Evolutionary conservation across 2,888 invertebrate genomes (phyloP).

Genomic region (Drosophila suboccidentalis): DNA sequence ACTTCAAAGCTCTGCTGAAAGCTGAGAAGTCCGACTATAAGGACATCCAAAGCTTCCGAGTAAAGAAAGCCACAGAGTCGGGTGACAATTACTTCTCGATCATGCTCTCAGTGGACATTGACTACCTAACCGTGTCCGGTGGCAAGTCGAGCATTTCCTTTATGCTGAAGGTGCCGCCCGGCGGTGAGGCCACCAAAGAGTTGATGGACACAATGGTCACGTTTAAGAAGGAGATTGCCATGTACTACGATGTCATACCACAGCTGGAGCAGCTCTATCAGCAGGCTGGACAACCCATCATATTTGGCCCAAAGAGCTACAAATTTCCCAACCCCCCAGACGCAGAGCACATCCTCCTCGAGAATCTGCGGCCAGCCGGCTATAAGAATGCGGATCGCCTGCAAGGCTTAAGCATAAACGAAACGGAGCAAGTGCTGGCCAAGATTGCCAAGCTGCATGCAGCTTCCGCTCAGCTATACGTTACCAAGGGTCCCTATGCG

Average conservation of each 20-base stretch:
- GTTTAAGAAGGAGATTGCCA: conserved; percentile 68
- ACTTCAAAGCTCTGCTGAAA: conserved; percentile 59
- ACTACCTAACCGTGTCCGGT: conserved; percentile 26
- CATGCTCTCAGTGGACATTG: conserved; percentile 63
- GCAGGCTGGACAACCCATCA: conserved; percentile 49
- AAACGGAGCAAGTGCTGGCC: conserved; percentile 71
- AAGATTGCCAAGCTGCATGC: conserved; percentile 83
- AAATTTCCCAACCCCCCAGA: conserved; percentile 26
- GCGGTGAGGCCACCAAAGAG: not conserved
- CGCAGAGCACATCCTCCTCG: conserved; percentile 67
- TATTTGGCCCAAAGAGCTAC: conserved; percentile 65
- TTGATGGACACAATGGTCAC: conserved; percentile 48
- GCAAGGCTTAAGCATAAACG: conserved; percentile 70
- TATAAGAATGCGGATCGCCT: conserved; percentile 74
- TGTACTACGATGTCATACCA: conserved; percentile 62
- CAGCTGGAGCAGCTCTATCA: conserved; percentile 63
- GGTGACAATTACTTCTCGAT: conserved; percentile 76
- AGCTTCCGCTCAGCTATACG: conserved; percentile 74
- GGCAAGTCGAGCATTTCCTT: conserved; percentile 37
- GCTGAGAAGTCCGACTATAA: conserved; percentile 47
- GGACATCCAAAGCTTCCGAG: conserved; percentile 51
- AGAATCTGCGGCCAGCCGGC: conserved; percentile 13
- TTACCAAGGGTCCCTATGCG: conserved; percentile 56
- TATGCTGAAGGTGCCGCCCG: conserved; percentile 62
- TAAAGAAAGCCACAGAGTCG: conserved; percentile 55